Evolutionary conservation across 2,113 vertebrate genomes (phyloP).

Genomic region (Riparia riparia): DNA sequence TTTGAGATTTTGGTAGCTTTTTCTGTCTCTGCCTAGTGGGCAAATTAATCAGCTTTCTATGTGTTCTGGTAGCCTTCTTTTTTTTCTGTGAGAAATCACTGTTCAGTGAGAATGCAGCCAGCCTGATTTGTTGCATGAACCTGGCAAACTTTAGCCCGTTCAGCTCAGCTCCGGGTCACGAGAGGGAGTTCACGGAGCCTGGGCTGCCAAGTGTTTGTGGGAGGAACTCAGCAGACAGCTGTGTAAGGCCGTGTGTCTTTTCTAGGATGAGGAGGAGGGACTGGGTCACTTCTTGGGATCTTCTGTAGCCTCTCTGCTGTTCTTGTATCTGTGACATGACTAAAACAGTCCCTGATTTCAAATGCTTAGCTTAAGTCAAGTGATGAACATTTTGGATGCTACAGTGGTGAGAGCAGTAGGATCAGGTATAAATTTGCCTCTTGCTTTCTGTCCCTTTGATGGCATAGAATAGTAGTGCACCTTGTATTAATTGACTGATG

Average conservation of each 20-base stretch:
- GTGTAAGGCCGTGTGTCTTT: background rate
- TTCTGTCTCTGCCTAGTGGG: background rate
- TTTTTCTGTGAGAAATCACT: background rate
- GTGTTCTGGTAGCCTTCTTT: background rate
- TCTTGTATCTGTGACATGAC: background rate
- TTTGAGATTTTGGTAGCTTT: background rate
- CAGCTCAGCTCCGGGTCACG: background rate
- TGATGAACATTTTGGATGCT: background rate
- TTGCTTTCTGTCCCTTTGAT: background rate
- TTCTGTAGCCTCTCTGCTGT: background rate
- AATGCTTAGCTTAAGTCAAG: background rate
- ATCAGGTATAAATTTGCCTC: background rate
- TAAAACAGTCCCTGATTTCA: background rate
- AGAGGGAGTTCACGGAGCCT: accelerated
- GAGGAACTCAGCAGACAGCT: background rate
- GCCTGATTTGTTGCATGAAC: background rate
- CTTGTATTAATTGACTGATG: background rate
- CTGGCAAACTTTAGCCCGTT: accelerated
- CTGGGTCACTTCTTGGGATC: background rate
- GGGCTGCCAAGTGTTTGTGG: background rate
- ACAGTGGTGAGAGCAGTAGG: background rate
- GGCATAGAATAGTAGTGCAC: background rate
- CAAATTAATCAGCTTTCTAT: background rate
- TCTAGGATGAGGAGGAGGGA: background rate
- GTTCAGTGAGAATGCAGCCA: background rate